A percentile compares a stretch with the other conserved stretches of the same genome.
Conservation (phyloP, 2,113 vertebrate species). For the Muntiacus reevesi region DNA sequence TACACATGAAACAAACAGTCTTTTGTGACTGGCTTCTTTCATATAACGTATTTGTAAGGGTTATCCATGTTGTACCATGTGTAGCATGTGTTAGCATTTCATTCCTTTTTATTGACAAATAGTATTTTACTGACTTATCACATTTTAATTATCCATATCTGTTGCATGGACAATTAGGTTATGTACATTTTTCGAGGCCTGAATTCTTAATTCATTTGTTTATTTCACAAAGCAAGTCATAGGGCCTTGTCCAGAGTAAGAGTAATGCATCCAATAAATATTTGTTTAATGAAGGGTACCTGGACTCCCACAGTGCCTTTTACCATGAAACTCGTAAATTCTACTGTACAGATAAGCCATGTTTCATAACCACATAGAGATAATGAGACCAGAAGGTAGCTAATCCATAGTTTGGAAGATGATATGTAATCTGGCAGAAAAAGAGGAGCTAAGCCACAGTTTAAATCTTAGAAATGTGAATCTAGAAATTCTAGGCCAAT, state of each 20-base stretch:
- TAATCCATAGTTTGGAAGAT: neutral
- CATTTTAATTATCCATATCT: neutral
- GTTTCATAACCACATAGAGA: neutral
- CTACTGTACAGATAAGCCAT: neutral
- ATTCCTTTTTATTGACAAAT: neutral
- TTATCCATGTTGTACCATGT: neutral
- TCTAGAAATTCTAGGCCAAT: neutral
- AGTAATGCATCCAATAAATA: neutral
- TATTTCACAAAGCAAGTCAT: neutral
- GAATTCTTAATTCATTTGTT: neutral
- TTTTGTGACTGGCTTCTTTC: neutral
- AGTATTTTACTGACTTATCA: neutral
- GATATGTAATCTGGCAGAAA: neutral
- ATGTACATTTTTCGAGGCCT: neutral
- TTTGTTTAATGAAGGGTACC: neutral
- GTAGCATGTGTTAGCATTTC: neutral
- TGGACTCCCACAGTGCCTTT: neutral
- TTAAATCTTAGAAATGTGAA: neutral
- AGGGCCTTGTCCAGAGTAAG: neutral
- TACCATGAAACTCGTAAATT: neutral
- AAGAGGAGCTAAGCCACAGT: neutral
- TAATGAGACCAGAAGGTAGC: neutral
- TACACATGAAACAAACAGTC: neutral
- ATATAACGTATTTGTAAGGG: neutral
- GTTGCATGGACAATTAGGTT: neutral